These are phyloP conservation scores for Syngnathus rostellatus DNA, from an alignment of 2,797 vertebrate species.

Conservation along the genomic window DNA sequence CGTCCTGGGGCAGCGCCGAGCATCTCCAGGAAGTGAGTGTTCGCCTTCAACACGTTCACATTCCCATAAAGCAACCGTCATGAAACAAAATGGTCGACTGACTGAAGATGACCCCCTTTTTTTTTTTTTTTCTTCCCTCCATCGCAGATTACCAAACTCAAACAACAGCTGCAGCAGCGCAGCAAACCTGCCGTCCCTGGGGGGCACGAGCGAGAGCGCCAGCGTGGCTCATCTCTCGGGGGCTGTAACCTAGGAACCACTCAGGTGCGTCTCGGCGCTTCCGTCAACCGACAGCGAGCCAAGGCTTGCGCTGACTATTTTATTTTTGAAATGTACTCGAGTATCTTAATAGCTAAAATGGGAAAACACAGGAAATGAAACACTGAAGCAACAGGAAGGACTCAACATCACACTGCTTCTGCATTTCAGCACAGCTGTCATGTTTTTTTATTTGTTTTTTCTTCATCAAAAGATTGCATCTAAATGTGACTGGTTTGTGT, in stretches of 20 bases:
- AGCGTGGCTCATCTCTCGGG: conserved; percentile 55
- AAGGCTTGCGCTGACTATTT: neutral
- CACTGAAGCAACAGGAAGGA: conserved; percentile 62
- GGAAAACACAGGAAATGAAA: conserved; percentile 49
- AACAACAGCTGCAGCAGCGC: conserved; percentile 80
- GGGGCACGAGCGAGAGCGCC: conserved; percentile 70
- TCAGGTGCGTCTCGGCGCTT: conserved; percentile 40
- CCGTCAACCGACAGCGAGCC: conserved; percentile 6
- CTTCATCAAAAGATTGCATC: neutral
- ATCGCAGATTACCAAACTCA: conserved; percentile 78
- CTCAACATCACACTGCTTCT: conserved; percentile 38
- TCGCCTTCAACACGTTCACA: neutral
- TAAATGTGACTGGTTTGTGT: conserved; percentile 15
- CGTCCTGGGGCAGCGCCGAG: conserved; percentile 80
- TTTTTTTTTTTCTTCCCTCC: neutral
- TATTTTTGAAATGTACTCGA: neutral
- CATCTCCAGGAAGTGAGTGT: conserved; percentile 75
- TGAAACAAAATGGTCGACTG: conserved; percentile 5
- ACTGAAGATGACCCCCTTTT: conserved; percentile 29
- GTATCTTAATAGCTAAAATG: no score
- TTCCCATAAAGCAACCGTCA: no score
- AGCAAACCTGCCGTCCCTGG: conserved; percentile 63
- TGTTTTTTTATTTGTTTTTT: neutral
- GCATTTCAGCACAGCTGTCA: conserved; percentile 50
- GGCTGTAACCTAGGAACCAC: conserved; percentile 51